These are phyloP conservation scores for Proterorhinus semilunaris DNA, from an alignment of 2,113 vertebrate species.

Conservation along the genomic window DNA sequence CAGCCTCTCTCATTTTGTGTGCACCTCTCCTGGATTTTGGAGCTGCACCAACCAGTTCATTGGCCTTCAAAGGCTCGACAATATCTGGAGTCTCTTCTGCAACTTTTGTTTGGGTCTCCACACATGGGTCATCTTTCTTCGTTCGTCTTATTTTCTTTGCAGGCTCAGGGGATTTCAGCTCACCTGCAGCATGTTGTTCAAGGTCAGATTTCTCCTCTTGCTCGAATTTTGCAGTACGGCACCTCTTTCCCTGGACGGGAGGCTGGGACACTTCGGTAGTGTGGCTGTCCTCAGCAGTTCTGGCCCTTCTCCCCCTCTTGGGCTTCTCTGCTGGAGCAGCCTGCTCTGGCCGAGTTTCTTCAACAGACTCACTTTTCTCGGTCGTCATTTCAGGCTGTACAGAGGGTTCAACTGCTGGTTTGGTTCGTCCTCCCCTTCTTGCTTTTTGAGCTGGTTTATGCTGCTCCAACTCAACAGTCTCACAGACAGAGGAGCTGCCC, in stretches of 20 bases:
- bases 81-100: conserved; percentile 3
- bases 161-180: conserved; percentile 15
- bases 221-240: conserved; percentile 36
- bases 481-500: neutral
- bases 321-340: conserved; percentile 18
- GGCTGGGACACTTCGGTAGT: conserved; percentile 10
- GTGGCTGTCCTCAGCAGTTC: neutral
- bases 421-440: conserved; percentile 29
- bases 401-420: neutral
- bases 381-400: neutral
- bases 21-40: conserved; percentile 45
- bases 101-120: conserved; percentile 21
- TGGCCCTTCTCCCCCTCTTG: conserved; percentile 43
- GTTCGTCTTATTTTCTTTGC: conserved; percentile 32
- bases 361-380: neutral
- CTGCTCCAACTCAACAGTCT: neutral
- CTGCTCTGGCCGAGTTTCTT: conserved; percentile 11
- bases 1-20: conserved; percentile 13
- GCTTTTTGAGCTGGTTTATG: neutral
- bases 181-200: neutral
- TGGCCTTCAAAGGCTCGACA: neutral
- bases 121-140: conserved; percentile 32
- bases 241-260: conserved; percentile 45
- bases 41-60: neutral
- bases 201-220: neutral